Base-by-base conservation (phyloP, 2,113 vertebrate species). In the Mormyrus lacerda region DNA sequence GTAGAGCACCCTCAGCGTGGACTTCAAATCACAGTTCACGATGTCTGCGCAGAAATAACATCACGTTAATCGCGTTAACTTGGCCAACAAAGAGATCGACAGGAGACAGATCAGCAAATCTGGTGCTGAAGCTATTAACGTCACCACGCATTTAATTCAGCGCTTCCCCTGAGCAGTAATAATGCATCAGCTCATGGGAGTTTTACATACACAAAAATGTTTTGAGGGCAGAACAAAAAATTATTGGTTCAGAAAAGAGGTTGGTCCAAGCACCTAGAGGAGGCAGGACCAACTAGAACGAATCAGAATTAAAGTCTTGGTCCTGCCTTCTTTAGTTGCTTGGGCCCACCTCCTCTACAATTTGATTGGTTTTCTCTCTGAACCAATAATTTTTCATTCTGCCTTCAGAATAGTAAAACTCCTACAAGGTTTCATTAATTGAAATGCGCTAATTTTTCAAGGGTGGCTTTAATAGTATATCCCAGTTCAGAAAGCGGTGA, bases 11-110 rank as follows among this genome's bases (percentile, higher is more conserved):
- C 97, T 95, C 91, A 97, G 91, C 0, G 97, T 97, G 87, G 97
- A 98, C 92, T 98, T 98, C 92, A 97, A 93, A 93, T 97, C 97
- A 91, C 96, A 97, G 93, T 97, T 97, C 92, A 97, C 97, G 35
- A 97, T 97, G 93, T 98, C 97, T 97, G 93, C 0, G 42, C 76
- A 90, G 31, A 83, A 65, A 45, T 50, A 51, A 89, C 19, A 84
- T n/a, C 39, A 8, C 24, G 13, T 31, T 51, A 88, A 50, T 89
- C 53, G 3, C 3, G 47, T 90, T 89, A 11, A 51, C 84, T 55
- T 44, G 24, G 13, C 82, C 45, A 19, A 84, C 87, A 88, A 53
- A 48, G 61, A 27, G 45, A 83, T 13, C 44, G 2, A 10, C 13
- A 17, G 76, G 9, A 82, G 76, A 19, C 42, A 82, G 42, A 31